Evolutionary conservation across 2,888 invertebrate species (phyloP).

Genomic region (Eurytoma adleriae): DNA sequence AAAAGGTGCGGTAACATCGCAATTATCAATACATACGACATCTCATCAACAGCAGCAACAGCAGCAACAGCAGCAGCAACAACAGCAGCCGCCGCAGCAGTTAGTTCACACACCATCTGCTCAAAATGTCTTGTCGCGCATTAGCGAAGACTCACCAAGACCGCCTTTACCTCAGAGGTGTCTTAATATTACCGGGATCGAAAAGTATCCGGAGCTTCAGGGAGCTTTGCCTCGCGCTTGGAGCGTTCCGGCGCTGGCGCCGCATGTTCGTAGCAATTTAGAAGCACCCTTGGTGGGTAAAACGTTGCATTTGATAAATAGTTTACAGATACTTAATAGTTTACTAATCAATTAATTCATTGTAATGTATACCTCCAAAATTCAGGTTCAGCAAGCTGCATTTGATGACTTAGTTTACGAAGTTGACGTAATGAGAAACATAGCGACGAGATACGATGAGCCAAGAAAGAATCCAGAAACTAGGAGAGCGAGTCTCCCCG

Average conservation of each 20-base stretch:
- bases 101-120: conserved; percentile 64
- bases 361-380: conserved; percentile 16
- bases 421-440: conserved; percentile 90
- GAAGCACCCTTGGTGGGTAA: conserved; percentile 83
- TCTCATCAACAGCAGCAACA: background rate
- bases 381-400: conserved; percentile 86
- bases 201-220: conserved; percentile 85
- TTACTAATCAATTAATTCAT: background rate
- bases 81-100: conserved; percentile 54
- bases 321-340: background rate
- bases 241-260: conserved; percentile 84
- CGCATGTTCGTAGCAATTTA: conserved; percentile 80
- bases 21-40: conserved; percentile 58
- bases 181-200: conserved; percentile 88
- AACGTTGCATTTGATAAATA: background rate
- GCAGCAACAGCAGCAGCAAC: background rate
- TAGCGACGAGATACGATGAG: conserved; percentile 80
- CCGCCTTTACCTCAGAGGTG: conserved; percentile 76
- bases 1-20: conserved; percentile 61
- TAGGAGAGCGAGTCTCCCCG: conserved; percentile 74
- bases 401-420: conserved; percentile 89
- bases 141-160: conserved; percentile 78
- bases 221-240: conserved; percentile 84
- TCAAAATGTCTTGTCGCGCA: conserved; percentile 73
- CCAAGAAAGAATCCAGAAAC: conserved; percentile 64